These are phyloP conservation scores for Epizoanthus rinbou DNA, from an alignment of 92 coral and sea anemone genomes.

Conservation along the genomic window DNA sequence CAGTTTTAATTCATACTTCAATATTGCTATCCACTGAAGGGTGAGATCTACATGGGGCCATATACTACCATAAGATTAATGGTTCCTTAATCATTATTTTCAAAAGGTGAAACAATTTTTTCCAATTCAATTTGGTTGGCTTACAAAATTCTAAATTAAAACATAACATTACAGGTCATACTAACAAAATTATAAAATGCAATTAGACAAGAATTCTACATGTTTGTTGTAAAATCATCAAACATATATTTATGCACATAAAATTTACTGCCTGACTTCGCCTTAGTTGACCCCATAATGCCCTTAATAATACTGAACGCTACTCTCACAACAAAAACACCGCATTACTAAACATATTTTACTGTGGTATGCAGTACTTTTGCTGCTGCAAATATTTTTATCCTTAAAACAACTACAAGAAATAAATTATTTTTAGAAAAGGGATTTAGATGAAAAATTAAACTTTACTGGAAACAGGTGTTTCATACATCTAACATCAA, in stretches of 20 bases:
- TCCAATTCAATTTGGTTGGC: conserved; percentile 16
- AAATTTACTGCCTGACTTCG: conserved; percentile 9
- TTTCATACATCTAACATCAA: conserved; percentile 3
- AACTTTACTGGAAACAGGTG: conserved; percentile 31
- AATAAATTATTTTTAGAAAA: conserved; percentile 9
- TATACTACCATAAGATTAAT: conserved; percentile 6
- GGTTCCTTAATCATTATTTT: conserved; percentile 31
- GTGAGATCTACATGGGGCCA: not conserved
- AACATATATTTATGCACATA: conserved; percentile 18
- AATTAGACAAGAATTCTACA: not conserved
- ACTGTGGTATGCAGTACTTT: conserved; percentile 5
- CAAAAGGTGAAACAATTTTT: conserved; percentile 19
- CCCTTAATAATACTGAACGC: not conserved
- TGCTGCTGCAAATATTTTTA: not conserved
- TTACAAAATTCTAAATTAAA: conserved; percentile 27
- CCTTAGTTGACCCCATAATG: not conserved
- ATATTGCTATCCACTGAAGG: not conserved
- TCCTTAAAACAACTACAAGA: not conserved
- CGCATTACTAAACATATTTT: not conserved
- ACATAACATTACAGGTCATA: conserved; percentile 31
- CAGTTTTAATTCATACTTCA: not conserved
- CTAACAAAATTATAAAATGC: conserved; percentile 29
- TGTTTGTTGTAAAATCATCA: conserved; percentile 22
- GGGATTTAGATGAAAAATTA: conserved; percentile 19
- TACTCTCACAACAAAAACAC: not conserved